These are phyloP conservation scores for Gyps fulvus DNA, from an alignment of 2,113 vertebrate genomes.

Conservation along the genomic window DNA sequence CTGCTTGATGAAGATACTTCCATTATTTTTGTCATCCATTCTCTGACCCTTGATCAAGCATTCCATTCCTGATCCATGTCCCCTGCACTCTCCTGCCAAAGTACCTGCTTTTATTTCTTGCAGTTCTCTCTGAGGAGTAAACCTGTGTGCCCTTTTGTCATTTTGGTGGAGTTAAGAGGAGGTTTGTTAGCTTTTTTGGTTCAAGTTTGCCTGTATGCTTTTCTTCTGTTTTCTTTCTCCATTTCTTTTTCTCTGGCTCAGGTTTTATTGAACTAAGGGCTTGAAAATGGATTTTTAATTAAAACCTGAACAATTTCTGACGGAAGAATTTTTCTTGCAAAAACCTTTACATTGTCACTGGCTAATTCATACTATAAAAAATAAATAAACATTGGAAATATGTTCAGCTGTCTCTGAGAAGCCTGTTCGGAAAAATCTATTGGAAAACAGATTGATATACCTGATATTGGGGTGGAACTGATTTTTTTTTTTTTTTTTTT, in stretches of 20 bases:
- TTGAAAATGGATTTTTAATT: constrained; percentile 20
- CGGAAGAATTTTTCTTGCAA: neutral
- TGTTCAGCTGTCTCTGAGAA: neutral
- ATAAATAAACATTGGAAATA: neutral
- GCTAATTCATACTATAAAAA: neutral
- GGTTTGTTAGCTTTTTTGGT: neutral
- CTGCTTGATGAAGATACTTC: neutral
- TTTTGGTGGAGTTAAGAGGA: neutral
- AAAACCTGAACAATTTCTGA: neutral
- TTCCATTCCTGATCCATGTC: neutral
- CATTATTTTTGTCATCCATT: neutral
- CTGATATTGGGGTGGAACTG: neutral
- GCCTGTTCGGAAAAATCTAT: neutral
- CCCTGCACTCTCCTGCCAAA: neutral
- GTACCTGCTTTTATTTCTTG: neutral
- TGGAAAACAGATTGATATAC: neutral
- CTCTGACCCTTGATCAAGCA: neutral
- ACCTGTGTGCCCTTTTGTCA: neutral
- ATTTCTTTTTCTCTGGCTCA: neutral
- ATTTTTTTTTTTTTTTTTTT: neutral
- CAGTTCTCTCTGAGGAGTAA: neutral
- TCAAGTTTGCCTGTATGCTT: neutral
- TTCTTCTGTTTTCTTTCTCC: neutral
- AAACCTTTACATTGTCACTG: neutral
- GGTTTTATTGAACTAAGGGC: neutral